Evolutionary conservation across 2,113 vertebrate genomes (phyloP).

Genomic region (Hemicordylus capensis): DNA sequence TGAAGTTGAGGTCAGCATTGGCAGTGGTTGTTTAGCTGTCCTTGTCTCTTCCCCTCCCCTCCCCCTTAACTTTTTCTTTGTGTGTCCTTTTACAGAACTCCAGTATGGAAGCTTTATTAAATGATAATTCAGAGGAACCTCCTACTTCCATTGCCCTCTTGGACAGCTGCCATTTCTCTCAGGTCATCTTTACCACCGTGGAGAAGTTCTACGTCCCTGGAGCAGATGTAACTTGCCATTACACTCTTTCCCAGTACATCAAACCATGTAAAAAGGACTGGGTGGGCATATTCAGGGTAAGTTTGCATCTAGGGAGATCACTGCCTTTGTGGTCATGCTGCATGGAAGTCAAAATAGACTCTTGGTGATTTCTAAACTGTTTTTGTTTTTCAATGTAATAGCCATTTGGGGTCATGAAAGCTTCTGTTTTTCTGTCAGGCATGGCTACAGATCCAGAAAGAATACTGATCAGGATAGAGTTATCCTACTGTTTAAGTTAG

Average conservation of each 20-base stretch:
- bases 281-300: constrained; percentile 80
- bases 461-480: not conserved
- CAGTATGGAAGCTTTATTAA: constrained; percentile 54
- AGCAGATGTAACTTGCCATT: constrained; percentile 68
- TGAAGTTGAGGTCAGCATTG: not conserved
- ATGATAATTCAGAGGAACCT: constrained; percentile 33
- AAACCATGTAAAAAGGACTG: constrained; percentile 70
- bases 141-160: constrained; percentile 60
- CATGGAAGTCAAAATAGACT: not conserved
- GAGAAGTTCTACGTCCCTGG: constrained; percentile 69
- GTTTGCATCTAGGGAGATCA: not conserved
- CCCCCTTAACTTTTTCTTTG: fast-evolving
- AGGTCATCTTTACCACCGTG: constrained; percentile 71
- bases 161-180: constrained; percentile 66
- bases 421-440: not conserved
- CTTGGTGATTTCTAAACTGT: not conserved
- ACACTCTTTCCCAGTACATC: constrained; percentile 57
- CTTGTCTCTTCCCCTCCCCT: not conserved
- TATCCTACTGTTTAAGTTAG: too few relatives aligned
- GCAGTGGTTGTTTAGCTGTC: not conserved
- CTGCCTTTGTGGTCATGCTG: too few relatives aligned
- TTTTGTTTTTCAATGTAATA: not conserved
- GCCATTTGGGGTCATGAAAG: not conserved
- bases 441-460: not conserved
- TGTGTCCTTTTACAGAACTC: constrained; percentile 43